Evolutionary conservation across 53 echinoderm and acorn worm genomes (phyloP).

Genomic region (Patiria pectinifera): DNA sequence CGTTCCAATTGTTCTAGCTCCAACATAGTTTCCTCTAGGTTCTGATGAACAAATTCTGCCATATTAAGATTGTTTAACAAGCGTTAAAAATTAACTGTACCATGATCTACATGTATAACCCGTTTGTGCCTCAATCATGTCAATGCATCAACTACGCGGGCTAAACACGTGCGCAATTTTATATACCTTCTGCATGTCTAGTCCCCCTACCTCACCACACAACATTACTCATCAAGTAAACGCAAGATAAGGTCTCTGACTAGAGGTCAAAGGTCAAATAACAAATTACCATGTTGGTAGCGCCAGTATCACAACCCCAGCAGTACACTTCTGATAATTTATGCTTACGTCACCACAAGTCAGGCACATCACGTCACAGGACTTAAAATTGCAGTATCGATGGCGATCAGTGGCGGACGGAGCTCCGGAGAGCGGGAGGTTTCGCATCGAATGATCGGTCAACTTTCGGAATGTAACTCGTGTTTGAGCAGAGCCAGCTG

Average conservation of each 20-base stretch:
- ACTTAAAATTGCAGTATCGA: too few relatives aligned
- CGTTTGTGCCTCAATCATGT: too few relatives aligned
- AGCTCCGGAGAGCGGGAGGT: too few relatives aligned
- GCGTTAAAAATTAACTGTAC: background rate
- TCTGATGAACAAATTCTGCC: conserved; percentile 97
- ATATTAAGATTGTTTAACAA: conserved; percentile 37
- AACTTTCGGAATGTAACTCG: too few relatives aligned
- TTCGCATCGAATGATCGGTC: too few relatives aligned
- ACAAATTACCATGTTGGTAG: conserved; percentile 6
- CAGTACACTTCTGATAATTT: too few relatives aligned
- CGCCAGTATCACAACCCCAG: too few relatives aligned
- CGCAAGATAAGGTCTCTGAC: background rate
- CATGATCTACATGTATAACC: too few relatives aligned
- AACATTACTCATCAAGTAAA: background rate
- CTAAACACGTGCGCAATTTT: background rate
- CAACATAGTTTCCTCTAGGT: conserved; percentile 88
- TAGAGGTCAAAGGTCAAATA: conserved; percentile 29
- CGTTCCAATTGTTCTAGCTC: conserved; percentile 96
- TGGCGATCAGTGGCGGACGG: too few relatives aligned
- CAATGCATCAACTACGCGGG: background rate
- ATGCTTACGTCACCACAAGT: too few relatives aligned
- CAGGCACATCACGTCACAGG: too few relatives aligned
- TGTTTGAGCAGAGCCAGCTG: too few relatives aligned
- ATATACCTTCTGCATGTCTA: background rate
- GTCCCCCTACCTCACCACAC: background rate